Evolutionary conservation across 2,888 invertebrate genomes (phyloP).

Genomic region (Oscheius sp.): DNA sequence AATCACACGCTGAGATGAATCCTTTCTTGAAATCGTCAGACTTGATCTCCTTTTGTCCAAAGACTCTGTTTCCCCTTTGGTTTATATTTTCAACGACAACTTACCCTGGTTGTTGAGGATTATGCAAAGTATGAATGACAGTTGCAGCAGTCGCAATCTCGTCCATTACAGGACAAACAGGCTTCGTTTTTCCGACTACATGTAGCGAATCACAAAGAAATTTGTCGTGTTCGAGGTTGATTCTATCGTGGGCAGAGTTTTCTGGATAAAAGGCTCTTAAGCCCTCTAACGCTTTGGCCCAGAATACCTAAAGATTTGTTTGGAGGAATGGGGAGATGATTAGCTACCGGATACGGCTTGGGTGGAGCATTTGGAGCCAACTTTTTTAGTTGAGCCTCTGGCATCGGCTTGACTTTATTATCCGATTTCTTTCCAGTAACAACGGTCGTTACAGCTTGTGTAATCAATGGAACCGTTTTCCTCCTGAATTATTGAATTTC

Average conservation of each 20-base stretch:
- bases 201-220: slow-evolving; percentile 29
- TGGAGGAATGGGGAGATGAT: neutral
- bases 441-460: slow-evolving; percentile 95
- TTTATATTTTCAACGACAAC: too few relatives aligned
- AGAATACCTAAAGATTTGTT: slow-evolving; percentile 55
- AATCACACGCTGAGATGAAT: slow-evolving; percentile 30
- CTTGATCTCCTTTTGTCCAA: slow-evolving; percentile 46
- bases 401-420: slow-evolving; percentile 29
- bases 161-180: slow-evolving; percentile 14
- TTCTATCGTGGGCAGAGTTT: slow-evolving; percentile 41
- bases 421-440: slow-evolving; percentile 66
- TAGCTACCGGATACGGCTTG: slow-evolving; percentile 35
- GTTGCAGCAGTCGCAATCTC: slow-evolving; percentile 40
- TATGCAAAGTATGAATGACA: slow-evolving; percentile 35
- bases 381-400: slow-evolving; percentile 32
- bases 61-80: too few relatives aligned
- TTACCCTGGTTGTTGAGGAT: slow-evolving; percentile 33
- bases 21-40: slow-evolving; percentile 31
- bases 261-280: slow-evolving; percentile 58
- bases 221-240: slow-evolving; percentile 27
- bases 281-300: slow-evolving; percentile 66
- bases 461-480: slow-evolving; percentile 86
- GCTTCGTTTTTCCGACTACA: slow-evolving; percentile 26
- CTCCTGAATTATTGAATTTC: slow-evolving; percentile 79
- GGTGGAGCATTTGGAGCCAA: slow-evolving; percentile 18